Evolutionary conservation across 2,888 invertebrate genomes (phyloP).

Genomic region (Prenolepis imparis): DNA sequence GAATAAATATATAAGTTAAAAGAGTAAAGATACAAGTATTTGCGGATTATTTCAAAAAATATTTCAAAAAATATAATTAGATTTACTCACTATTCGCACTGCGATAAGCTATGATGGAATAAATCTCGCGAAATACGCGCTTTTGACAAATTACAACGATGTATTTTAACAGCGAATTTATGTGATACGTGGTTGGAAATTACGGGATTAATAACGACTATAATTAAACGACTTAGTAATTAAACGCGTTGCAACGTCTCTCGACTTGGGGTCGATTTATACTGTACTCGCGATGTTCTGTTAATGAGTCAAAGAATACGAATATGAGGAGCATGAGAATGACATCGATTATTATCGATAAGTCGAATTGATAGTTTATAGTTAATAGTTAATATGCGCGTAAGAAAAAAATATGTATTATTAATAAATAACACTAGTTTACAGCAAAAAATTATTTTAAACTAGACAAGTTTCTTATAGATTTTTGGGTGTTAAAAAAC

Average conservation of each 20-base stretch:
- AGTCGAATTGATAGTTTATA: background rate
- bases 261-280: slow-evolving; percentile 1
- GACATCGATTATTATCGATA: background rate
- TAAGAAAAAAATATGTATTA: background rate
- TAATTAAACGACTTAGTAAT: slow-evolving; percentile 2
- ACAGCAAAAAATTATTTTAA: too few species aligned
- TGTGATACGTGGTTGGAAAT: background rate
- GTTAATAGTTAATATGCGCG: background rate
- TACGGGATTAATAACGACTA: slow-evolving; percentile 2
- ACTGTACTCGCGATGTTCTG: background rate
- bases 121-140: slow-evolving; percentile 1
- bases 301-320: background rate
- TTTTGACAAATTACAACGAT: background rate
- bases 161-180: slow-evolving; percentile 2
- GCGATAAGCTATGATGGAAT: background rate
- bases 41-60: too few species aligned
- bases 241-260: slow-evolving; percentile 1
- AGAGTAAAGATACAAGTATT: background rate
- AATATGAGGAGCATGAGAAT: background rate
- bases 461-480: too few species aligned
- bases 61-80: background rate
- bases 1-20: background rate
- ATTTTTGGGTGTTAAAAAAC: too few species aligned
- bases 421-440: too few species aligned
- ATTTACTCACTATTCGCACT: background rate